Evolutionary conservation across 2,797 vertebrate genomes (phyloP).

Genomic region (Dermochelys coriacea): DNA sequence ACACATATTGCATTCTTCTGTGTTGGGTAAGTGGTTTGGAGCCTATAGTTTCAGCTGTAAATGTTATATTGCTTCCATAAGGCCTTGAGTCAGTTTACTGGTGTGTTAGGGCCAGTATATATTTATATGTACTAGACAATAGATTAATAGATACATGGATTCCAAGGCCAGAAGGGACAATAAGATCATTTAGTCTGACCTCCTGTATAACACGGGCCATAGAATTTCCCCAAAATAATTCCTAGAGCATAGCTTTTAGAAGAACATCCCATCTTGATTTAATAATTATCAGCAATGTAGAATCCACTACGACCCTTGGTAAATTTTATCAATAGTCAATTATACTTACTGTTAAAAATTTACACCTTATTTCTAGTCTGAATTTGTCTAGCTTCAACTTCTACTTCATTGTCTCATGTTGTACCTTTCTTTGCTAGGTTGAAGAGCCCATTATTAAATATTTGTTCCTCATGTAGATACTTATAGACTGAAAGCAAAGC

Average conservation of each 20-base stretch:
- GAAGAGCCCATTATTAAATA: too few species aligned
- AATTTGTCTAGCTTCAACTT: too few species aligned
- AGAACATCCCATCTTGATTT: not conserved
- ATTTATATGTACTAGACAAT: not conserved
- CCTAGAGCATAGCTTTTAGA: not conserved
- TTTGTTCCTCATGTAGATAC: too few species aligned
- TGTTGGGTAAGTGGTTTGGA: slow-evolving; percentile 4
- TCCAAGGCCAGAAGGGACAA: not conserved
- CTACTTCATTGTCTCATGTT: too few species aligned
- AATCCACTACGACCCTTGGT: not conserved
- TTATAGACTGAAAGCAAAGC: too few species aligned
- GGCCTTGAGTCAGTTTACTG: not conserved
- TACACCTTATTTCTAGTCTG: too few species aligned
- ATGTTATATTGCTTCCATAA: not conserved
- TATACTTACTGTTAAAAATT: too few species aligned
- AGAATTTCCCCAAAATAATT: not conserved
- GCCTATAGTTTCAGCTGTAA: slow-evolving; percentile 10
- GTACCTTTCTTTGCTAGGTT: too few species aligned
- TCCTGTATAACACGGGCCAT: not conserved
- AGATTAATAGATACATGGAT: not conserved
- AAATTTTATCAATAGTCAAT: too few species aligned
- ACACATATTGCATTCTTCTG: not conserved
- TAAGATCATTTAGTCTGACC: not conserved
- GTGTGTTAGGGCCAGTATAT: not conserved
- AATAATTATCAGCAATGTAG: not conserved